Base-by-base conservation (phyloP, 2,888 invertebrate species). In the Hirudinaria manillensis region DNA sequence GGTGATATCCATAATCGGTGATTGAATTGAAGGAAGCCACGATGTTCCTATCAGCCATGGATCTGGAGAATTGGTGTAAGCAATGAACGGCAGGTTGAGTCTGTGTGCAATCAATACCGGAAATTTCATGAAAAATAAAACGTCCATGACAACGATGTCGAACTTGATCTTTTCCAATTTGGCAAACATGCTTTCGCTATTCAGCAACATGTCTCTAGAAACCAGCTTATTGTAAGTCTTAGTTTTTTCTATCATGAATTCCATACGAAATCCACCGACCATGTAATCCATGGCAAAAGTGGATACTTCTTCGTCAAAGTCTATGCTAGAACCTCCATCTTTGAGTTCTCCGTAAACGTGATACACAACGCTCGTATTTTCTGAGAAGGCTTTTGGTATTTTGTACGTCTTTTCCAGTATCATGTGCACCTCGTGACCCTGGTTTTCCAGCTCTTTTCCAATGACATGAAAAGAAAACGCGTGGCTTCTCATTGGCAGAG, bases 101-200 rank as follows among this genome's bases (percentile, higher is more conserved):
- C 76, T 45, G 32, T 68, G 67, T 10, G 76, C 72, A 16, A 76
- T 68, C 7, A 76, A 38, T 21, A 45, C 29, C n/a, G 36, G 16
- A 24, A 38, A 24, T 32, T 56, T 73, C 24, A 38, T 16, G 55
- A 76, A 73, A 24, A 76, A 34, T 24, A 68, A 21, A n/a, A 19
- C 19, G 29, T 68, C 76, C 3, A 76, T 68, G 24, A 76, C 56
- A 3, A 67, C 72, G 6, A 76, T 32, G 66, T 76, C 76, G 55
- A 73, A 68, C n/a, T 74, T 74, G 16, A 32, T 21, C 21, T 56
- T 34, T 2, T 19, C 29, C 76, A 76, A 27, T 19, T 45, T 45
- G 16, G 38, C 76, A 3, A 76, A 19, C 10, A 76, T 29, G 24
- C 29, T 24, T 61, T 61, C 61, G 29, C 29, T 61, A 1, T 29